Evolutionary conservation across 2,888 invertebrate species (phyloP).

Genomic region (Rhimphoctona megacephalus): DNA sequence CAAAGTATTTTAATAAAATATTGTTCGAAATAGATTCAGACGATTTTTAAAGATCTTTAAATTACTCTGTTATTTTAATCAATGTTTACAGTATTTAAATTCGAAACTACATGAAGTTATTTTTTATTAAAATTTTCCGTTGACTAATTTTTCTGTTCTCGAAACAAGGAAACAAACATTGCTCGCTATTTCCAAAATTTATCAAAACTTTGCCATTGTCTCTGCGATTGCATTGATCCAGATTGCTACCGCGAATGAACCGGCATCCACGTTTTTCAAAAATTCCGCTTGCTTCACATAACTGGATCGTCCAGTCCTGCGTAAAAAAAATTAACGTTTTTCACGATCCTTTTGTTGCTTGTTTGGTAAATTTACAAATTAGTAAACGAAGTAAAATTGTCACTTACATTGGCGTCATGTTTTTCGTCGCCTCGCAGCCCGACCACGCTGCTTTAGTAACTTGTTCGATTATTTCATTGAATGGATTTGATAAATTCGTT

Average conservation of each 20-base stretch:
- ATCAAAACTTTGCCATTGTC: constrained; percentile 64
- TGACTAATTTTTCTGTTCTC: neutral
- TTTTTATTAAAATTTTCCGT: neutral
- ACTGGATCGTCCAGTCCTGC: constrained; percentile 90
- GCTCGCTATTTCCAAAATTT: neutral
- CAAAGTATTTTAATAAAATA: too few relatives aligned
- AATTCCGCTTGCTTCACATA: constrained; percentile 87
- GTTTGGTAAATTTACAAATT: neutral
- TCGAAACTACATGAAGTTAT: neutral
- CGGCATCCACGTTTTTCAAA: constrained; percentile 88
- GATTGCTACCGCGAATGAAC: constrained; percentile 88
- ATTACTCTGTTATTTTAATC: too few relatives aligned
- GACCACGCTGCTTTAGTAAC: constrained; percentile 84
- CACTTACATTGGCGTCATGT: constrained; percentile 87
- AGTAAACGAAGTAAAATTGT: neutral
- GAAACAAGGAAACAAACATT: neutral
- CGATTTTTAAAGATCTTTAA: neutral
- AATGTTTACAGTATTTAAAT: neutral
- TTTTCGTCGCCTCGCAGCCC: constrained; percentile 86
- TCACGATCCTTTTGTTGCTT: neutral
- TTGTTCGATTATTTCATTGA: constrained; percentile 81
- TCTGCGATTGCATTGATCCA: constrained; percentile 87
- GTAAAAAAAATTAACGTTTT: neutral
- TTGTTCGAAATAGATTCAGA: neutral
- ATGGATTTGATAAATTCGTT: constrained; percentile 77